These are phyloP conservation scores for Drosophila truncata DNA, from an alignment of 1,140 invertebrate genomes.

Conservation along the genomic window DNA sequence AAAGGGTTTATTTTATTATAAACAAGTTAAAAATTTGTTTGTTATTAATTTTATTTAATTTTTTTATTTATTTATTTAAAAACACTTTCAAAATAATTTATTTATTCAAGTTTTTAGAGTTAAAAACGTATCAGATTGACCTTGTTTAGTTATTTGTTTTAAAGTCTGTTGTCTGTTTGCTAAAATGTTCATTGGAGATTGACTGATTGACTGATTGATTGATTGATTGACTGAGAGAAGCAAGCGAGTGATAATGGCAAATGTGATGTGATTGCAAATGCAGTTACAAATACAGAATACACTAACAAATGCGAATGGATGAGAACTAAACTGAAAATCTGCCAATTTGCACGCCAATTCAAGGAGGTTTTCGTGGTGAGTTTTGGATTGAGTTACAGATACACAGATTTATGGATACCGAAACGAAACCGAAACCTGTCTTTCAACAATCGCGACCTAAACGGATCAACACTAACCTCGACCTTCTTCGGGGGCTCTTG, in stretches of 20 bases:
- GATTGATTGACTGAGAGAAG: slow-evolving; percentile 25
- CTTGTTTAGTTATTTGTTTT: neutral
- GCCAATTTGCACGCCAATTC: slow-evolving; percentile 76
- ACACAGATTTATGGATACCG: slow-evolving; percentile 4
- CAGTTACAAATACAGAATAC: slow-evolving; percentile 19
- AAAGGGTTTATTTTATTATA: no score
- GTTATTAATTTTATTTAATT: neutral
- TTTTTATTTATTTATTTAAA: neutral
- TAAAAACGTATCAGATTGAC: neutral
- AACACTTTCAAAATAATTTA: no score
- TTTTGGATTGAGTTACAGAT: slow-evolving; percentile 32
- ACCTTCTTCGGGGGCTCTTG: slow-evolving; percentile 29
- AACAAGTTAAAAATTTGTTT: no score
- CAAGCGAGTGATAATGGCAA: slow-evolving; percentile 41
- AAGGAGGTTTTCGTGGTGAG: slow-evolving; percentile 29
- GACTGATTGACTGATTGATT: slow-evolving; percentile 3
- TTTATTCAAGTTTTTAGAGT: neutral
- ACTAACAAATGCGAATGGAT: slow-evolving; percentile 52
- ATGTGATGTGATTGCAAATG: slow-evolving; percentile 44
- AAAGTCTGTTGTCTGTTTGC: slow-evolving; percentile 28
- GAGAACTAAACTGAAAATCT: slow-evolving; percentile 58
- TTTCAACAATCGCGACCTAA: slow-evolving; percentile 27
- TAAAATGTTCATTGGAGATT: slow-evolving; percentile 18
- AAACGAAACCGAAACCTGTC: slow-evolving; percentile 27
- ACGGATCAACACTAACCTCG: slow-evolving; percentile 61